Base-by-base conservation (phyloP, 2,888 invertebrate genomes). In the Acanthopleura granulata region DNA sequence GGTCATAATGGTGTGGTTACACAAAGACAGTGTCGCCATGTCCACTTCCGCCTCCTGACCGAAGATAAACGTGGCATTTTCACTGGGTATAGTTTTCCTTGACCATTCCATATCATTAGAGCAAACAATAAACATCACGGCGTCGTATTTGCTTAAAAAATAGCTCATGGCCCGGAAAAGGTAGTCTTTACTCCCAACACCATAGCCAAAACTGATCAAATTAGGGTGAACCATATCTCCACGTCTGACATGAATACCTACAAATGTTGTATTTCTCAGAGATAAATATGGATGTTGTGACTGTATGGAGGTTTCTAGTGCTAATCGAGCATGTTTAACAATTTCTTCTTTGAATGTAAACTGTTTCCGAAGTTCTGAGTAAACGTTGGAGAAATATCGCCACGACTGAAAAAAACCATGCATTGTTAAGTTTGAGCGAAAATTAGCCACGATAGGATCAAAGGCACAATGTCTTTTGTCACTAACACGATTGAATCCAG, bases 1-100 rank as follows among this genome's bases (percentile, higher is more conserved):
- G 22, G 87, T 85, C 3, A 88, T 80, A 57, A 93, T 91, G 50
- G 91, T 91, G 83, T 93, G 92, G 49, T 83, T 81, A 76, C 84
- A 81, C 9, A 74, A 66, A 12, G 84, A 76, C 70, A 85, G 76
- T 11, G 82, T 69, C 1, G 82, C 83, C 75, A 85, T 69, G 66
- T 85, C 85, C 9, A 75, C 76, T 16, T 75, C 80, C 0, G 76
- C 72, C 25, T 70, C 71, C 81, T 75, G 27, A 80, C 79, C 18
- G 0, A 51, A 51, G 22, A 69, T 22, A 72, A 80, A 66, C 27
- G 25, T 25, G 16, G 25, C 4, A 12, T 9, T 18, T 6, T 50
- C 12, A 1, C 74, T 77, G 61, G 75, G 62, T 1, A 82, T 61
- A 72, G 81, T 76, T 11, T 72, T 62, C 62, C 69, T 70, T 40